Conservation (phyloP, 2,888 invertebrate genomes). For the Blastobasis lacticolella region DNA sequence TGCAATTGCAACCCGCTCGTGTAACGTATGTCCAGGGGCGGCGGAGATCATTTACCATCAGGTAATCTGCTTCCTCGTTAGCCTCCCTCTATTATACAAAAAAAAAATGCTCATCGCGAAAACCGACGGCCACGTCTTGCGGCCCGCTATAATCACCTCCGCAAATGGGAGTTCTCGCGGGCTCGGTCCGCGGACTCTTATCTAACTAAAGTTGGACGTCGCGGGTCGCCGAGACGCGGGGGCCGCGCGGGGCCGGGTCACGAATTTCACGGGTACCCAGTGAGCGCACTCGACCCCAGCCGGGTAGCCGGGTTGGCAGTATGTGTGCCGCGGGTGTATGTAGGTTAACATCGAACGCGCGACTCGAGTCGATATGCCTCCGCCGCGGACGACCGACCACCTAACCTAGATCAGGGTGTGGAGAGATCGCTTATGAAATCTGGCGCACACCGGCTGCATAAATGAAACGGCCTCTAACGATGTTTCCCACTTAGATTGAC, state of each 20-base stretch:
- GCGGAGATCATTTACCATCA: no score
- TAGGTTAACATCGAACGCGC: slow-evolving; percentile 71
- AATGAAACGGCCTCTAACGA: slow-evolving; percentile 49
- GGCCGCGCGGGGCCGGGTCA: slow-evolving; percentile 47
- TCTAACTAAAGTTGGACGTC: slow-evolving; percentile 37
- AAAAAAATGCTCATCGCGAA: no score
- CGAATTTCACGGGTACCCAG: slow-evolving; percentile 59
- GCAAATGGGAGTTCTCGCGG: not conserved
- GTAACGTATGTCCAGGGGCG: no score
- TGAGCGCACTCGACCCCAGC: slow-evolving; percentile 62
- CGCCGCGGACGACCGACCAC: slow-evolving; percentile 63
- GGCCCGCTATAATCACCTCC: no score
- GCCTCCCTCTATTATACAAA: no score
- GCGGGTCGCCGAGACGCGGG: slow-evolving; percentile 33
- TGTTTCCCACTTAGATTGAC: slow-evolving; percentile 39
- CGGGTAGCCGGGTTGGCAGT: slow-evolving; percentile 27
- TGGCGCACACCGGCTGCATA: slow-evolving; percentile 65
- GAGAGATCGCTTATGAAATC: slow-evolving; percentile 74
- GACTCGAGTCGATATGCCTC: slow-evolving; percentile 52
- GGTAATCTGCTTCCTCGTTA: no score
- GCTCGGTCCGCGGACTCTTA: slow-evolving; percentile 21
- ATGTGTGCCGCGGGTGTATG: slow-evolving; percentile 61
- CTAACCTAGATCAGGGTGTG: slow-evolving; percentile 73
- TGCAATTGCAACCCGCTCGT: no score
- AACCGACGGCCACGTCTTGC: no score